phyloP scores from a whole-genome alignment of 2,797 vertebrate genomes.

The Takifugu rubripes region DNA sequence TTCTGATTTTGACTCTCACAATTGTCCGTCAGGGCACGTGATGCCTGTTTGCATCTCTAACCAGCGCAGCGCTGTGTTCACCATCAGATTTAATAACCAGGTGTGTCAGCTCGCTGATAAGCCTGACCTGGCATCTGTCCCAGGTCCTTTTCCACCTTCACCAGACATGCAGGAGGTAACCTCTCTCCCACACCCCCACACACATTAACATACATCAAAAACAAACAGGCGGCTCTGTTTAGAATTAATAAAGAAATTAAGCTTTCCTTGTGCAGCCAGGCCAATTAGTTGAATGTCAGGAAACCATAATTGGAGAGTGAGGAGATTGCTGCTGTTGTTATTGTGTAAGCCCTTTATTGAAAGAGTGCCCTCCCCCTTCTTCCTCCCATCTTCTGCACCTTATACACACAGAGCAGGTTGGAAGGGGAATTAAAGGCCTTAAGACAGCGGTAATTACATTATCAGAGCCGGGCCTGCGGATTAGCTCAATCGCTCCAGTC shows the following conservation, averaged over 20 bases:
- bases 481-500: constrained; percentile 99
- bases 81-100: constrained; percentile 73
- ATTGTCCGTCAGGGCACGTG: neutral
- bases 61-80: constrained; percentile 24
- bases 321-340: constrained; percentile 91
- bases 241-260: constrained; percentile 99
- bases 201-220: constrained; percentile 88
- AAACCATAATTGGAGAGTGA: constrained; percentile 96
- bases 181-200: constrained; percentile 68
- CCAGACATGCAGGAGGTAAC: constrained; percentile 71
- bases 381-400: constrained; percentile 65
- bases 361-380: constrained; percentile 74
- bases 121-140: constrained; percentile 73
- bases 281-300: constrained; percentile 99
- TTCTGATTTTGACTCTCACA: constrained; percentile 17
- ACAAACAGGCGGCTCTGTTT: constrained; percentile 78
- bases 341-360: constrained; percentile 85
- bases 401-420: constrained; percentile 80
- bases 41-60: constrained; percentile 32
- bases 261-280: constrained; percentile 90
- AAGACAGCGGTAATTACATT: constrained; percentile 99
- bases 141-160: constrained; percentile 54
- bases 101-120: constrained; percentile 77
- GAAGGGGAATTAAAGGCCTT: constrained; percentile 93
- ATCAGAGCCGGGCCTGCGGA: constrained; percentile 94